phyloP scores from a whole-genome alignment of 2,797 vertebrate species.

The Enoplosus armatus region DNA sequence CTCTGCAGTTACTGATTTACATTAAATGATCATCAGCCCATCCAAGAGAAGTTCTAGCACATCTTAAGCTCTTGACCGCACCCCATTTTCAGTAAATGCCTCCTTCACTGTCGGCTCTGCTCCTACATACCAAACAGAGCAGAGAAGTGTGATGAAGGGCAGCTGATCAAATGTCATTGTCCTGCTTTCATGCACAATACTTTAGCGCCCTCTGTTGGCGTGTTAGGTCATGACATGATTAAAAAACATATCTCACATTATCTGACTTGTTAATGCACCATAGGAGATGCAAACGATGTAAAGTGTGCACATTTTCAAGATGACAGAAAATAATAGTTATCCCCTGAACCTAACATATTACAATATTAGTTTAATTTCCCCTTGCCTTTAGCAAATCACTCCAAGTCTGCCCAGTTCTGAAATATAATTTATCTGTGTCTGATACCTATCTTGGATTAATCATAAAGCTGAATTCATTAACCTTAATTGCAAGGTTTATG shows the following conservation, averaged over 20 bases:
- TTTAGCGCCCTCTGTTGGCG: conserved; percentile 76
- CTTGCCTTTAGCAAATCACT: conserved; percentile 43
- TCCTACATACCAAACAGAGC: conserved; percentile 70
- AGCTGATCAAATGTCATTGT: conserved; percentile 61
- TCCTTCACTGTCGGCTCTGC: conserved; percentile 58
- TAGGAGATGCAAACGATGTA: conserved; percentile 30
- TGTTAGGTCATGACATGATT: background rate
- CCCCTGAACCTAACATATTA: conserved; percentile 37
- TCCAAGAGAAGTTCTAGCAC: conserved; percentile 48
- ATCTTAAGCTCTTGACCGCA: conserved; percentile 62
- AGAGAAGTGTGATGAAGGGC: conserved; percentile 55
- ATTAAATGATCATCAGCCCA: conserved; percentile 60
- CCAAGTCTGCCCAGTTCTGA: conserved; percentile 25
- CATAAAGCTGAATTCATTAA: conserved; percentile 66
- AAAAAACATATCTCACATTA: background rate
- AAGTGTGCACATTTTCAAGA: conserved; percentile 33
- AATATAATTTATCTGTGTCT: conserved; percentile 59
- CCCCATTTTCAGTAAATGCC: conserved; percentile 71
- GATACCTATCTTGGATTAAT: conserved; percentile 73
- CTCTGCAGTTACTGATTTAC: conserved; percentile 45
- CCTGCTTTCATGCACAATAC: conserved; percentile 58
- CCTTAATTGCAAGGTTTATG: conserved; percentile 72
- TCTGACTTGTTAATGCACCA: conserved; percentile 13
- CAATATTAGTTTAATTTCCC: conserved; percentile 62
- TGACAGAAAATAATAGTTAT: conserved; percentile 44